Base-by-base conservation (phyloP, 1,140 invertebrate genomes). In the Drosophila kikkawai region DNA sequence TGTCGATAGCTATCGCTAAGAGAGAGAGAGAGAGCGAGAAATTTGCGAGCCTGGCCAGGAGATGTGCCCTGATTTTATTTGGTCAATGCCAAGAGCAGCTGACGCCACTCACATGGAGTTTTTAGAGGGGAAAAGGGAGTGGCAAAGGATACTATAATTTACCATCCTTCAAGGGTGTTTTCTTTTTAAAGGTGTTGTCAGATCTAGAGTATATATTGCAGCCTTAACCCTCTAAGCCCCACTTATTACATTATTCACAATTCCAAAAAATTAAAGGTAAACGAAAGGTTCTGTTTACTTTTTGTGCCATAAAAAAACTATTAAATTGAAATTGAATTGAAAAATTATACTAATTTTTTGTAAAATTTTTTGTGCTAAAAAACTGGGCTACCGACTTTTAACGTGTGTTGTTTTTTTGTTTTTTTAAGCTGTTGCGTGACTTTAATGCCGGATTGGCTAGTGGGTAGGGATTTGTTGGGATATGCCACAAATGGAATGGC, bases 1-100 rank as follows among this genome's bases (percentile, higher is more conserved):
- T 80, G 84, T 87, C 83, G 83, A 87, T 87, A 78, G 83, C 82
- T 88, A 87, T 88, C 83, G 55, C 73, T 39, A 13, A 64, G 45
- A 34, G 47, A 53, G 45, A 34, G 1, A 66, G 37, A 6, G 47
- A 53, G 45, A 34, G 1, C 61, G 37, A 7, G n/a, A 50, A 45
- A 39, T 45, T 65, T 50, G 32, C 6, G 22, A 39, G 26, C 41
- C 26, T 11, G 15, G 12, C 19, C 11, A 26, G 53, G 53, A 36
- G 51, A 55, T 17, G 7, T 26, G 58, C 19, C 41, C 58, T 32
- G 42, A 67, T 67, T 67, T 67, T 37, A 29, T 37, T 64, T 47
- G 64, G 58, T 64, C 64, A 67, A 45, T 15, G 58, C 29, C 36
- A 22, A 9, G 75, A 71, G 76, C 81, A 87, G 83, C 84, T 87